phyloP scores from a whole-genome alignment of 2,797 vertebrate species.

The Odontamblyopus rebecca region DNA sequence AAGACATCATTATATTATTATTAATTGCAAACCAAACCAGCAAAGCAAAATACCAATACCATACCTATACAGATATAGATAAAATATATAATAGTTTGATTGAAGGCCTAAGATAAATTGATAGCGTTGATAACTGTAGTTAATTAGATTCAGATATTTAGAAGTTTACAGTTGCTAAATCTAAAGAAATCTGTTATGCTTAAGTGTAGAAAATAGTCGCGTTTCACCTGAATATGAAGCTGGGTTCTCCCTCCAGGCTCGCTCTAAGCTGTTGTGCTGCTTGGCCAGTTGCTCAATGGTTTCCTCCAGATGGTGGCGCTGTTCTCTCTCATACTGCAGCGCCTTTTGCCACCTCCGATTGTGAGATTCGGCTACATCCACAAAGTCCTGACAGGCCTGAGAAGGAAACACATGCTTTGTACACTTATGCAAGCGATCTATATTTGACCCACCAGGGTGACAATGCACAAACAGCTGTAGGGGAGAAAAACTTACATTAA shows the following conservation, averaged over 20 bases:
- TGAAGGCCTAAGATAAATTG: too few relatives aligned
- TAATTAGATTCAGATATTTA: too few relatives aligned
- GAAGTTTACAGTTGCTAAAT: neutral
- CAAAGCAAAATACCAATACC: too few relatives aligned
- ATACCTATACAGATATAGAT: too few relatives aligned
- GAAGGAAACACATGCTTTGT: slow-evolving; percentile 19
- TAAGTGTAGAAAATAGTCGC: neutral
- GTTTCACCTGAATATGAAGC: slow-evolving; percentile 67
- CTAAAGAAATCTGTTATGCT: neutral
- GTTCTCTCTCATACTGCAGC: slow-evolving; percentile 93
- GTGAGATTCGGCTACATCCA: slow-evolving; percentile 90
- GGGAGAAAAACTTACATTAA: slow-evolving; percentile 85
- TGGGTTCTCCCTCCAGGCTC: slow-evolving; percentile 88
- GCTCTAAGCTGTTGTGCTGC: slow-evolving; percentile 95
- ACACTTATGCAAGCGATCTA: neutral
- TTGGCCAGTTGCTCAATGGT: slow-evolving; percentile 96
- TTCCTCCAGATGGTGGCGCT: slow-evolving; percentile 91
- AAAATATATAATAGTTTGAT: too few relatives aligned
- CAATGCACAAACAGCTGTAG: neutral
- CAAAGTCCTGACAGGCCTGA: slow-evolving; percentile 94
- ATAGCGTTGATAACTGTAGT: too few relatives aligned
- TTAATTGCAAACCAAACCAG: neutral
- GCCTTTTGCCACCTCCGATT: slow-evolving; percentile 92
- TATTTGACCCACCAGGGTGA: neutral
- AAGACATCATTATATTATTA: slow-evolving; percentile 7